Base-by-base conservation (phyloP, 2,888 invertebrate genomes). In the Beris chalybata region DNA sequence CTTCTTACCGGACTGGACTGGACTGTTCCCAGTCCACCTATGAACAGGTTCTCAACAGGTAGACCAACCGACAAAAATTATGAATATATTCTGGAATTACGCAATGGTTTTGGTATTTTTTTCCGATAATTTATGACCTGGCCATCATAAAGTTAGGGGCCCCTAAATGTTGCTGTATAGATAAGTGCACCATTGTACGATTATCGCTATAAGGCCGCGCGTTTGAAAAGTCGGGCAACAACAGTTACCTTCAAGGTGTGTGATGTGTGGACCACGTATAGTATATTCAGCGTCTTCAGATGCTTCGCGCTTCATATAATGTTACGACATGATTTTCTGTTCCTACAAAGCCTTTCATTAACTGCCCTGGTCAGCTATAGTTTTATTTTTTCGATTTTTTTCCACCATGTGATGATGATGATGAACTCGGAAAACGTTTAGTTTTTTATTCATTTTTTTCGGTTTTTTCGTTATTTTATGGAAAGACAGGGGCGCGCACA, bases 301-400 rank as follows among this genome's bases (percentile, higher is more conserved):
- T 53, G 12, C 11, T 53, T 12, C 31, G 29, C 30, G 7, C 53
- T 53, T 22, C n/a, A n/a, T 53, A 47, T 29, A 45, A 59, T 58
- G 53, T 65, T 65, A 58, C 56, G 66, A 52, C 59, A 66, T 59
- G 59, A 66, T 66, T 22, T 22, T 22, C 66, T 66, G 52, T 59
- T 66, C 57, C 53, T 66, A 31, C 47, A 57, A 66, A 38, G 43
- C 66, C 66, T 59, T 66, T 66, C 59, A 66, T 66, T 66, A 66
- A 66, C 45, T 47, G 66, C 58, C 22, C 59, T 47, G 57, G 15
- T 43, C n/a, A 32, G 43, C 50, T 65, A 43, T 58, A 31, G 15
- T 31, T 55, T 48, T n/a, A 38, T 12, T 38, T n/a, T n/a, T n/a
- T 47, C 38, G 9, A 38, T 52, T 52, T 31, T 63, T 63, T 53